Evolutionary conservation across 2,888 invertebrate species (phyloP).

Genomic region (Physocephala rufipes): DNA sequence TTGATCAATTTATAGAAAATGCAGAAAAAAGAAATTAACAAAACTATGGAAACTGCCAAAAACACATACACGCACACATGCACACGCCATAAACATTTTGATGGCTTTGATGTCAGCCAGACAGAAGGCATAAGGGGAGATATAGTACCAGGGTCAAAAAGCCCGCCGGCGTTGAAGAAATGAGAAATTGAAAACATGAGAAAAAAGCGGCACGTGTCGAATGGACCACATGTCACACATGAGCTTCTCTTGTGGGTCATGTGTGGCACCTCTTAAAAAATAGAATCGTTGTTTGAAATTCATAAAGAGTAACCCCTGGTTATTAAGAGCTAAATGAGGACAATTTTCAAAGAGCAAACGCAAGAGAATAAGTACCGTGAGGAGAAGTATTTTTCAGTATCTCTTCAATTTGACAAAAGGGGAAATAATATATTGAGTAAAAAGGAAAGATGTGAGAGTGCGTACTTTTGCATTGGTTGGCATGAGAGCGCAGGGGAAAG

Average conservation of each 20-base stretch:
- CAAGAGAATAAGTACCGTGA: not conserved
- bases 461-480: not conserved
- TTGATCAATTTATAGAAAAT: constrained; percentile 36
- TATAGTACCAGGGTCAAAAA: not conserved
- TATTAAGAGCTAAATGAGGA: too few relatives aligned
- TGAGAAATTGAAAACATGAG: constrained; percentile 9
- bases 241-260: not conserved
- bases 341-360: too few relatives aligned
- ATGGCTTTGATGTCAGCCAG: constrained; percentile 9
- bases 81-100: not conserved
- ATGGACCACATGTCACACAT: constrained; percentile 11
- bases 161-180: not conserved
- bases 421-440: not conserved
- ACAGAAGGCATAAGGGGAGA: constrained; percentile 1
- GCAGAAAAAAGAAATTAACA: constrained; percentile 38
- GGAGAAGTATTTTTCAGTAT: not conserved
- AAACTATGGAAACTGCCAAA: constrained; percentile 24
- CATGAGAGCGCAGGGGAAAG: constrained; percentile 25
- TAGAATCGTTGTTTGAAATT: not conserved
- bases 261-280: too few relatives aligned
- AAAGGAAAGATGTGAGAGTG: not conserved
- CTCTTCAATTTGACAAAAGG: not conserved
- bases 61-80: not conserved
- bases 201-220: constrained; percentile 18
- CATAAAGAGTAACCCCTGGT: too few relatives aligned